Evolutionary conservation across 2,797 vertebrate genomes (phyloP), one percentile per base, ranked within the genome.

Genomic region (Lerista edwardsae): DNA sequence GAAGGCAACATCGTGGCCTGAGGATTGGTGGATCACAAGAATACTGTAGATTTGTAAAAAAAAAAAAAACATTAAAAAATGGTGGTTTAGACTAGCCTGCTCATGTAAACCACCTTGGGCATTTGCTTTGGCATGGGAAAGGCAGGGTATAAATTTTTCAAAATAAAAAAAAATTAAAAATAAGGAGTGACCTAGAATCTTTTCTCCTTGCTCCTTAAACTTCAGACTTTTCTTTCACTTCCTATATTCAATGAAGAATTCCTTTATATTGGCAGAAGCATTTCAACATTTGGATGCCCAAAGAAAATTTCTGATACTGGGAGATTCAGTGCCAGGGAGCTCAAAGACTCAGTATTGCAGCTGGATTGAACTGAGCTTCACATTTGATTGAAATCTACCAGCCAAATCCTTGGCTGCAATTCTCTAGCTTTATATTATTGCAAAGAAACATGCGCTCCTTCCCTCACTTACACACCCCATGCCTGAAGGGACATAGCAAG

Each of bases 401-500:
- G 59, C 31, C 15, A 76, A 86, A 71, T 69, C 19, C 34, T 61
- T 67, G 61, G 15, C 41, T 36, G 9, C 25, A 72, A n/a, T 14
- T 41, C 59, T 78, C 65, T 21, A 5, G 9, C 84, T 93, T 90
- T 83, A 86, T 82, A 31, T 91, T 91, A 93, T 88, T 90, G 87
- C 84, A 90, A 91, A 91, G 81, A 64, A 90, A 86, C 23, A 29
- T 79, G 55, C 2, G 44, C 75, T 91, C 74, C 84, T 88, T 89
- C 86, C 75, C 61, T 83, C n/a, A 76, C 51, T 88, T 79, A 68
- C 86, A 86, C 83, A 90, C 76, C 78, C 75, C 74, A 0, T 79
- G 85, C 79, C 88, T 76, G 84, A 91, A 85, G 89, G 89, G n/a
- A 75, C 21, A 89, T 75, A 82, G 85, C 91, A 91, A 75, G 68